Percentiles rank a stretch among this genome's conserved stretches.
These are phyloP conservation scores for Calameuta idolon DNA, from an alignment of 2,888 invertebrate genomes.

Conservation along the genomic window DNA sequence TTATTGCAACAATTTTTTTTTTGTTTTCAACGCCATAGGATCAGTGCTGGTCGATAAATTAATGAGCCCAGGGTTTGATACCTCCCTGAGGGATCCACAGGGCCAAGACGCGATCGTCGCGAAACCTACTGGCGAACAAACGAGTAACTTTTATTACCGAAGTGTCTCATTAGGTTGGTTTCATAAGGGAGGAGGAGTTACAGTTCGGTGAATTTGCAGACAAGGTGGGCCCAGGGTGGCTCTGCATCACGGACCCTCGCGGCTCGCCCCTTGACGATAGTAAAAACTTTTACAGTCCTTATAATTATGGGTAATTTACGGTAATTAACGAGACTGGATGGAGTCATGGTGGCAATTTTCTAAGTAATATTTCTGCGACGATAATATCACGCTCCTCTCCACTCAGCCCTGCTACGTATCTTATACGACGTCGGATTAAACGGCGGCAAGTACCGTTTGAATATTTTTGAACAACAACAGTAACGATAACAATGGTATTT, in stretches of 20 bases:
- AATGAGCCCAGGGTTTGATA: too few relatives aligned
- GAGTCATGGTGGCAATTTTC: conserved; percentile 66
- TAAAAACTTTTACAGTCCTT: conserved; percentile 67
- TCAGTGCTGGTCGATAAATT: too few relatives aligned
- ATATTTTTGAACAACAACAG: too few relatives aligned
- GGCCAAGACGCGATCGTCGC: neutral
- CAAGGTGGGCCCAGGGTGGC: conserved; percentile 61
- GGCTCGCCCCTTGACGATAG: conserved; percentile 65
- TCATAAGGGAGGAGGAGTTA: conserved; percentile 46
- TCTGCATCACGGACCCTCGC: conserved; percentile 60
- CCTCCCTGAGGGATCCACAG: too few relatives aligned
- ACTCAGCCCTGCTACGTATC: conserved; percentile 7
- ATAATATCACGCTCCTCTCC: conserved; percentile 59
- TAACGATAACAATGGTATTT: too few relatives aligned
- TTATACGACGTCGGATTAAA: neutral
- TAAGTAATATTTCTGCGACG: conserved; percentile 65
- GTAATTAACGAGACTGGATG: conserved; percentile 67
- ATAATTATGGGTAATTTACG: conserved; percentile 67
- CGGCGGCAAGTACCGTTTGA: too few relatives aligned
- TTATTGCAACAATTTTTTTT: too few relatives aligned
- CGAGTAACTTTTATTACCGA: conserved; percentile 46
- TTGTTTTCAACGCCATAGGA: too few relatives aligned
- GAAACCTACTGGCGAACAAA: conserved; percentile 11
- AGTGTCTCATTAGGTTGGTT: conserved; percentile 47
- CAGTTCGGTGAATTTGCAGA: conserved; percentile 58